phyloP scores from a whole-genome alignment of 2,797 vertebrate species.

The Ctenopoma kingsleyae region DNA sequence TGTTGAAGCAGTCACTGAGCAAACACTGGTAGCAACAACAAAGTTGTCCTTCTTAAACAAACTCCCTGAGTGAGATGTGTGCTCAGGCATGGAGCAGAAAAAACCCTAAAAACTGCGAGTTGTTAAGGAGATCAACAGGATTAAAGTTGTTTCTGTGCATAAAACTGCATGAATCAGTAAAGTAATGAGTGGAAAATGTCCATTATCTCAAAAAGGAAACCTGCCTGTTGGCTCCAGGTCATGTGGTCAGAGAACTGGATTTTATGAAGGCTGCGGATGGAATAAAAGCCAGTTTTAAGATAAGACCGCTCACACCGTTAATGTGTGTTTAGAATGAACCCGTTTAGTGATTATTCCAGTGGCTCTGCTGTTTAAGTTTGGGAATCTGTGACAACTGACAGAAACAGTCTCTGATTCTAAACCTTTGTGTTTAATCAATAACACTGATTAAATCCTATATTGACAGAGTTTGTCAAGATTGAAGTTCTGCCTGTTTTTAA shows the following conservation, averaged over 20 bases:
- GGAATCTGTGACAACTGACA: background rate
- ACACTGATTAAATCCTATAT: background rate
- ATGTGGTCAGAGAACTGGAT: background rate
- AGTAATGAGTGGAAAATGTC: background rate
- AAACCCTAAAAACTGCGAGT: background rate
- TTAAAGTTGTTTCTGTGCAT: background rate
- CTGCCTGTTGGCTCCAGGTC: background rate
- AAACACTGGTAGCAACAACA: background rate
- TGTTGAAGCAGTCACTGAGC: constrained; percentile 1
- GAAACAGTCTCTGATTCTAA: no score
- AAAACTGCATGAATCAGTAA: background rate
- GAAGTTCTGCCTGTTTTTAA: background rate
- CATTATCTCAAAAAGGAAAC: background rate
- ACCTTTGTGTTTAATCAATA: background rate
- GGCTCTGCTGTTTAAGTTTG: background rate
- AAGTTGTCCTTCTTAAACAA: no score
- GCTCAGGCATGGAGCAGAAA: background rate
- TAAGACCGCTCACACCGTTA: no score
- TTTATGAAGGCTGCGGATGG: background rate
- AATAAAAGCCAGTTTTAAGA: background rate
- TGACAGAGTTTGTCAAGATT: background rate
- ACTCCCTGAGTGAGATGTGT: no score
- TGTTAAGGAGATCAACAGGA: background rate
- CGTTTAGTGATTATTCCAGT: no score
- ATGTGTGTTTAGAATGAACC: no score